Conservation (phyloP, 2,797 vertebrate species). For the Malacoraja senta region DNA sequence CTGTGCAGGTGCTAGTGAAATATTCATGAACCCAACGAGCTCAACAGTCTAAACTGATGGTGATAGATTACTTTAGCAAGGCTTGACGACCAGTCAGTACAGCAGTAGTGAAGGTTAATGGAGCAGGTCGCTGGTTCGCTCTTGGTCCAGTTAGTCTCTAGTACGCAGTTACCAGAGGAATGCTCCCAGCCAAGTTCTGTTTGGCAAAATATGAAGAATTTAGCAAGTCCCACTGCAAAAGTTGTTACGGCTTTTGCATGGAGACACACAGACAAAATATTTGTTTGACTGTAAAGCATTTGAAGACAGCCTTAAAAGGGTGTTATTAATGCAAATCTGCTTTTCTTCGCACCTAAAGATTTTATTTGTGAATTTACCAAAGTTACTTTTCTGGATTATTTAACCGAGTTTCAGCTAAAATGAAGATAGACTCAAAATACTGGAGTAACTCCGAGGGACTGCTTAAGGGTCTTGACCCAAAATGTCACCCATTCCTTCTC, state of each 20-base stretch:
- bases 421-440: too few relatives aligned
- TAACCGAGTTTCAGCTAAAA: not conserved
- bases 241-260: too few relatives aligned
- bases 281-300: too few relatives aligned
- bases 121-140: not conserved
- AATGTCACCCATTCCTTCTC: too few relatives aligned
- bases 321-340: not conserved
- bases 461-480: too few relatives aligned
- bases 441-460: too few relatives aligned
- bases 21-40: not conserved
- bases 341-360: not conserved
- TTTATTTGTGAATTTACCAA: slow-evolving; percentile 9
- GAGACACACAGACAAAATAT: too few relatives aligned
- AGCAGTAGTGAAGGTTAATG: not conserved
- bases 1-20: not conserved
- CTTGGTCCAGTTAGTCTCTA: not conserved
- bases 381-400: not conserved
- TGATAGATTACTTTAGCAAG: not conserved
- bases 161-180: not conserved
- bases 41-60: not conserved
- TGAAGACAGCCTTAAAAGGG: not conserved
- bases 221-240: not conserved
- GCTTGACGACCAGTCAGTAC: not conserved
- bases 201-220: not conserved
- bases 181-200: not conserved